A percentile compares a stretch with the other conserved stretches of the same genome.
phyloP scores from a whole-genome alignment of 2,113 vertebrate species.

The Gopherus flavomarginatus region DNA sequence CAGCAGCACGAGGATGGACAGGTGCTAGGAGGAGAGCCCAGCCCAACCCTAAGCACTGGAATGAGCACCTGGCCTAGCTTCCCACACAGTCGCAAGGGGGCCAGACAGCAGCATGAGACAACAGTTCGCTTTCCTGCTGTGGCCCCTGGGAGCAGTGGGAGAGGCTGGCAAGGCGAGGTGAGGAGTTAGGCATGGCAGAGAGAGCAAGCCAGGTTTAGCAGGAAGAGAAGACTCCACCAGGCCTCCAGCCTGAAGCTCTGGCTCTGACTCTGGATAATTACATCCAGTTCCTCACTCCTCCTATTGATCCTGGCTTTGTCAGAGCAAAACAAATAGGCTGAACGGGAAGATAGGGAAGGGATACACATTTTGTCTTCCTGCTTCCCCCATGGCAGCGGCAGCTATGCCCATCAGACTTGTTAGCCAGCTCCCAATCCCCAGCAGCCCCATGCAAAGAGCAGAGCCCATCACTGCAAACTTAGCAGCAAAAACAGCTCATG shows the following conservation, averaged over 20 bases:
- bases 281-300: neutral
- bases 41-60: neutral
- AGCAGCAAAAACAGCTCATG: neutral
- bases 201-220: neutral
- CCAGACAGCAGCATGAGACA: neutral
- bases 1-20: neutral
- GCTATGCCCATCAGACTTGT: neutral
- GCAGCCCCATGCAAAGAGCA: neutral
- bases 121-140: neutral
- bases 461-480: neutral
- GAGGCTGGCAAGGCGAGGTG: neutral
- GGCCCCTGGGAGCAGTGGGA: neutral
- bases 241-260: neutral
- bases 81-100: fast-evolving
- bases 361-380: fast-evolving
- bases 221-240: neutral
- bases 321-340: neutral
- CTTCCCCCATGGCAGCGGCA: neutral
- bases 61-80: neutral
- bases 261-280: fast-evolving
- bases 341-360: neutral
- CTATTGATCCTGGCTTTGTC: neutral
- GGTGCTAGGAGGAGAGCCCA: neutral
- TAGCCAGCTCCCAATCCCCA: neutral
- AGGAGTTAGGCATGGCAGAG: neutral